Percentiles rank a stretch among this genome's conserved stretches.
Conservation (phyloP, 2,113 vertebrate species). For the Thymallus thymallus region DNA sequence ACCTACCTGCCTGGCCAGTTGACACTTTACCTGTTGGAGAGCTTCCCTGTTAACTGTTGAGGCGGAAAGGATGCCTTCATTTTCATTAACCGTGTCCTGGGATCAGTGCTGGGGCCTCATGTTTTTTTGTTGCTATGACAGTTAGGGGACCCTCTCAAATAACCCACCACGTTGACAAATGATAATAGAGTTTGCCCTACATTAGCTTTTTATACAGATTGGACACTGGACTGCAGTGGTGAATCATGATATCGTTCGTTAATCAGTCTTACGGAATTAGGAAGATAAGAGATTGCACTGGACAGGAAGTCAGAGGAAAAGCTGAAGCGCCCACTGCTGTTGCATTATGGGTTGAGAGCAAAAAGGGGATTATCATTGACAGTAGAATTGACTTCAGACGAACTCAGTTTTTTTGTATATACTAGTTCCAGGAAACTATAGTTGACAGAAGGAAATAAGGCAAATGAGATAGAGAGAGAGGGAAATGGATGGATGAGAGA, state of each 20-base stretch:
- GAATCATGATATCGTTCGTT: too few relatives aligned
- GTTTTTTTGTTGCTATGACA: too few relatives aligned
- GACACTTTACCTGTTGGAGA: conserved; percentile 40
- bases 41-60: conserved; percentile 53
- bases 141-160: too few relatives aligned
- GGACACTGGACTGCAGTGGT: too few relatives aligned
- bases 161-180: too few relatives aligned
- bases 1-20: conserved; percentile 58
- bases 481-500: too few relatives aligned
- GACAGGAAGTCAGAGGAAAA: conserved; percentile 15
- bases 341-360: conserved; percentile 29
- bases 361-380: conserved; percentile 25
- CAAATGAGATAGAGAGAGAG: not conserved
- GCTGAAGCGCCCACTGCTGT: conserved; percentile 10
- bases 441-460: not conserved
- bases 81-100: conserved; percentile 36
- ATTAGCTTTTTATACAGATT: too few relatives aligned
- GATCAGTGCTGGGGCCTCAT: too few relatives aligned
- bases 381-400: not conserved
- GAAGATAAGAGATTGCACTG: conserved; percentile 19
- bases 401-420: too few relatives aligned
- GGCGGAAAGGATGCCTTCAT: conserved; percentile 5
- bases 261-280: conserved; percentile 26
- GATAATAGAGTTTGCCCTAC: too few relatives aligned
- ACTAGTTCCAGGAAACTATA: conserved; percentile 5